A percentile compares a stretch with the other conserved stretches of the same genome.
Evolutionary conservation across 2,888 invertebrate genomes (phyloP).

Genomic region (Fissipunctia ypsillon): DNA sequence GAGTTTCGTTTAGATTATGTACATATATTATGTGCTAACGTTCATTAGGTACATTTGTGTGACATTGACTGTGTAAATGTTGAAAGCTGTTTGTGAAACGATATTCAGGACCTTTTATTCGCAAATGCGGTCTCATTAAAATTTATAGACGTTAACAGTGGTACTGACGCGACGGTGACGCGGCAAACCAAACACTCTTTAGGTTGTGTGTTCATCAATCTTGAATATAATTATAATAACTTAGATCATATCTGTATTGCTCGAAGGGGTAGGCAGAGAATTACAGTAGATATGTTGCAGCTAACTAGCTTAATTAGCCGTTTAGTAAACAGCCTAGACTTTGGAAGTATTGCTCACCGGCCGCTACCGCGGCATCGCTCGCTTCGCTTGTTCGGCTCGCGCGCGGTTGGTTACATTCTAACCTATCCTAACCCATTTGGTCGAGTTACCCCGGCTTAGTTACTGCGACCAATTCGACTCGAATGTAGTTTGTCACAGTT

Average conservation of each 20-base stretch:
- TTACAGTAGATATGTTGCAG: no score
- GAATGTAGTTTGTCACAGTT: no score
- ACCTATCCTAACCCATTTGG: no score
- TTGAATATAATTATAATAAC: background rate
- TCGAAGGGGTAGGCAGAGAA: background rate
- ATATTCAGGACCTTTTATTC: conserved; percentile 40
- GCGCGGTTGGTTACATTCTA: no score
- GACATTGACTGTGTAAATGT: conserved; percentile 41
- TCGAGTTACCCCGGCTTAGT: no score
- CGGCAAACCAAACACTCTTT: background rate
- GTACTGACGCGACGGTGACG: background rate
- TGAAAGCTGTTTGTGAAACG: conserved; percentile 43
- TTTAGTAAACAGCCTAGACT: no score
- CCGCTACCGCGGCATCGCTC: no score
- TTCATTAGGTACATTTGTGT: conserved; percentile 45
- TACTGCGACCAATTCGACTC: no score
- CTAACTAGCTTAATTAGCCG: no score
- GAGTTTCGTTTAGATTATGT: conserved; percentile 46
- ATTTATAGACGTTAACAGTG: background rate
- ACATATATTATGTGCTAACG: conserved; percentile 41
- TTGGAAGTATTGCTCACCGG: no score
- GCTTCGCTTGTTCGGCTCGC: no score
- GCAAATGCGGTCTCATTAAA: conserved; percentile 25
- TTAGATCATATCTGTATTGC: background rate
- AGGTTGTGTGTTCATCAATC: background rate